Evolutionary conservation across 2,113 vertebrate genomes (phyloP).

Genomic region (Nothoprocta perdicaria): DNA sequence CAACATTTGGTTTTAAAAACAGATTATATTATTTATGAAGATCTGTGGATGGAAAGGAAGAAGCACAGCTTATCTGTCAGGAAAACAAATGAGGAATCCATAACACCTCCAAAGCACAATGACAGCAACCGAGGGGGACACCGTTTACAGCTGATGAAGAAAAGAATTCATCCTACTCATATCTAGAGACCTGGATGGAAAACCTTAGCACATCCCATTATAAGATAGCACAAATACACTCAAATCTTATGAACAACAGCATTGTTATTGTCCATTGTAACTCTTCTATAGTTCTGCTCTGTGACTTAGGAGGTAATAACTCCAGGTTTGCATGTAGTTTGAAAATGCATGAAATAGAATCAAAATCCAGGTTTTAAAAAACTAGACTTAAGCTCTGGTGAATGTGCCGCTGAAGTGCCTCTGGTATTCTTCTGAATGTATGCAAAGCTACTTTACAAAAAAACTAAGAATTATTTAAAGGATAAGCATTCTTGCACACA

Average conservation of each 20-base stretch:
- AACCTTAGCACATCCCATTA: slow-evolving; percentile 16
- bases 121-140: slow-evolving; percentile 35
- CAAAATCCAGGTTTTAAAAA: not conserved
- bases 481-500: not conserved
- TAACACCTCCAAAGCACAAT: slow-evolving; percentile 36
- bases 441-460: not conserved
- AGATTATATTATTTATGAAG: slow-evolving; percentile 62
- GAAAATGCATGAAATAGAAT: not conserved
- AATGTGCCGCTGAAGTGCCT: not conserved
- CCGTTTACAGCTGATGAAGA: slow-evolving; percentile 31
- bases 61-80: slow-evolving; percentile 50
- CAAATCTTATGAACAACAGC: not conserved
- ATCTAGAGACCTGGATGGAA: slow-evolving; percentile 10
- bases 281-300: not conserved
- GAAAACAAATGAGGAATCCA: slow-evolving; percentile 29
- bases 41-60: slow-evolving; percentile 62
- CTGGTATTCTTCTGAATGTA: not conserved
- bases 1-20: slow-evolving; percentile 58
- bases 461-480: not conserved
- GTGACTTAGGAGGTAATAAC: not conserved
- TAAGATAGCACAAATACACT: not conserved
- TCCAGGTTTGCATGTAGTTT: not conserved
- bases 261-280: not conserved
- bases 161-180: slow-evolving; percentile 31
- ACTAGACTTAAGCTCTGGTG: not conserved